Evolutionary conservation across 2,113 vertebrate species (phyloP), one percentile per base, ranked within the genome.

Genomic region (Chaenocephalus aceratus): DNA sequence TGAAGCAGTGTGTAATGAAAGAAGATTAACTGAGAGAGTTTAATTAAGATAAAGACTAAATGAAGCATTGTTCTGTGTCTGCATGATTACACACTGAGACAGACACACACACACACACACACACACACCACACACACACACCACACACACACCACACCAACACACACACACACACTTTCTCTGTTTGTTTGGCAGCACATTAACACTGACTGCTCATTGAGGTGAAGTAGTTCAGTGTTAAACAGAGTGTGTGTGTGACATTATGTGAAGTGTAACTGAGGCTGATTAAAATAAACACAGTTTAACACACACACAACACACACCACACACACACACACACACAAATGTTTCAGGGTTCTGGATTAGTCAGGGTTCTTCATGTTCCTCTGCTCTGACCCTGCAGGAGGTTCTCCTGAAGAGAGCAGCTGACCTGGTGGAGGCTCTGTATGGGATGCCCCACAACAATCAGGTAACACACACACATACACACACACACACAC

Each of bases 391-490:
- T 41, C 45, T n/a, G 13, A 6, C 62, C 1, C 21, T 85, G 12
- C 83, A 99, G 98, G 98, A 99, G 94, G 98, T 99, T 82, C 86
- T 99, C 89, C 93, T 99, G 89, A 99, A 99, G 95, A 94, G 98
- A 94, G 98, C 98, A 9, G 98, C 97, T 10, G 97, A 99, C 92
- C 96, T 98, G 72, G 97, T 98, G 66, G 98, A 99, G 94, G 97
- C 98, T 67, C 95, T 99, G 26, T 99, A 99, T 0, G 98, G 97
- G 80, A 99, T 98, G 97, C 98, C 98, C 60, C 97, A 98, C 51
- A 98, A 98, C 95, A 99, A 99, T 94, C 98, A 99, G 97, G 36
- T 36, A 36, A 36, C 36, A 36, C 36, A 36, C 36, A 36, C 5
- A 36, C 5, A 36, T 5, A 36, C 36, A 36, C 36, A 36, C 36